phyloP scores from a whole-genome alignment of 2,113 vertebrate genomes.

The Cranoglanis bouderius region DNA sequence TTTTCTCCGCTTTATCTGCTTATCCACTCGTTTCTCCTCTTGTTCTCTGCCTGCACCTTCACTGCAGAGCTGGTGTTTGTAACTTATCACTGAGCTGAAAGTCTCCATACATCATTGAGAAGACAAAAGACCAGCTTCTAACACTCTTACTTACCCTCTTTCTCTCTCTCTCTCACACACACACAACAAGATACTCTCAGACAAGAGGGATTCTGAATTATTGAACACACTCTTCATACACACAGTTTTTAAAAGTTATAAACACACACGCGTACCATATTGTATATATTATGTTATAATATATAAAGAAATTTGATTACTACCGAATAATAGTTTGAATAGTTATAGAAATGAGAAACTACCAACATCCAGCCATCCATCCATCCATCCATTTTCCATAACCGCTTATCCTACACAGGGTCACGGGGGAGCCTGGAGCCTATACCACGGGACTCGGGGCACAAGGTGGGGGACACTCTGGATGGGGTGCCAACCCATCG shows the following conservation, averaged over 20 bases:
- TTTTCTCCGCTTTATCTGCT: slow-evolving; percentile 24
- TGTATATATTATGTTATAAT: neutral
- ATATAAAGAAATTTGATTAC: neutral
- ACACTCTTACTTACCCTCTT: neutral
- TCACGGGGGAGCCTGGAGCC: no score
- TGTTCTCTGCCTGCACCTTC: slow-evolving; percentile 48
- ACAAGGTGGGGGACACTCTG: no score
- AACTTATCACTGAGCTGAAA: slow-evolving; percentile 40
- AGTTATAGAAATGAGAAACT: neutral
- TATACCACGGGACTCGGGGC: no score
- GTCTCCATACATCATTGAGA: slow-evolving; percentile 46
- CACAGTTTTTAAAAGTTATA: slow-evolving; percentile 41
- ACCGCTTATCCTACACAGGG: no score
- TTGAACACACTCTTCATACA: slow-evolving; percentile 39
- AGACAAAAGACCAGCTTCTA: slow-evolving; percentile 44
- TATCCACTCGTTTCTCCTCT: slow-evolving; percentile 32
- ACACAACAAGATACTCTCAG: neutral
- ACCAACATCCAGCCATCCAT: no score
- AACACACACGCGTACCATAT: slow-evolving; percentile 21
- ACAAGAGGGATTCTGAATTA: slow-evolving; percentile 44
- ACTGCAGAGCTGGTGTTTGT: slow-evolving; percentile 53
- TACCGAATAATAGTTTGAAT: neutral
- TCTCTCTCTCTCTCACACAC: neutral
- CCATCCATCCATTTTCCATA: no score
- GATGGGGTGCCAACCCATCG: no score